Conservation (phyloP, 2,888 invertebrate species). For the Lithosia quadra region DNA sequence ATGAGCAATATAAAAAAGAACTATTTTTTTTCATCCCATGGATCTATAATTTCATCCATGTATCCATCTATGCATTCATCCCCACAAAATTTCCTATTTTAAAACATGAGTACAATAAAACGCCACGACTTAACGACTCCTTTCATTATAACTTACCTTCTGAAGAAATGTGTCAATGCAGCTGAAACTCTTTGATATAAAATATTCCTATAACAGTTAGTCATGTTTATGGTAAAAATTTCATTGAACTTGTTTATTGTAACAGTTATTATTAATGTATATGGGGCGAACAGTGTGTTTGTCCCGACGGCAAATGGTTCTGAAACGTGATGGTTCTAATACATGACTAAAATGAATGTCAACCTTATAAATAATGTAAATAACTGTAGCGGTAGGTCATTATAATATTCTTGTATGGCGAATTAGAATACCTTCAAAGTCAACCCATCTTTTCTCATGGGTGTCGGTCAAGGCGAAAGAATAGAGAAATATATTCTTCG, state of each 20-base stretch:
- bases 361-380: not conserved
- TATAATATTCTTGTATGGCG: not conserved
- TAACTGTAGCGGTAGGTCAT: not conserved
- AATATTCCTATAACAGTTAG: slow-evolving; percentile 18
- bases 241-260: slow-evolving; percentile 10
- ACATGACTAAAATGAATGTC: not conserved
- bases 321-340: not conserved
- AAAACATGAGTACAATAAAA: not conserved
- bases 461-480: not conserved
- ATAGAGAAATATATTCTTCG: not conserved
- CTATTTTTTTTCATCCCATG: no score
- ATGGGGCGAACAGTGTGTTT: not conserved
- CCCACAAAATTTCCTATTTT: no score
- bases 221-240: slow-evolving; percentile 2
- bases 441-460: not conserved
- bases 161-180: slow-evolving; percentile 34
- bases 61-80: no score
- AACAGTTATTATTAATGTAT: slow-evolving; percentile 17
- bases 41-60: no score
- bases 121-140: not conserved
- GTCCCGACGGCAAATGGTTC: not conserved
- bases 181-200: slow-evolving; percentile 42
- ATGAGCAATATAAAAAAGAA: no score
- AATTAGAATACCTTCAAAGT: not conserved
- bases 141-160: slow-evolving; percentile 12